Percentiles rank a stretch among this genome's conserved stretches.
Evolutionary conservation across 2,113 vertebrate genomes (phyloP).

Genomic region (Isichthys henryi): DNA sequence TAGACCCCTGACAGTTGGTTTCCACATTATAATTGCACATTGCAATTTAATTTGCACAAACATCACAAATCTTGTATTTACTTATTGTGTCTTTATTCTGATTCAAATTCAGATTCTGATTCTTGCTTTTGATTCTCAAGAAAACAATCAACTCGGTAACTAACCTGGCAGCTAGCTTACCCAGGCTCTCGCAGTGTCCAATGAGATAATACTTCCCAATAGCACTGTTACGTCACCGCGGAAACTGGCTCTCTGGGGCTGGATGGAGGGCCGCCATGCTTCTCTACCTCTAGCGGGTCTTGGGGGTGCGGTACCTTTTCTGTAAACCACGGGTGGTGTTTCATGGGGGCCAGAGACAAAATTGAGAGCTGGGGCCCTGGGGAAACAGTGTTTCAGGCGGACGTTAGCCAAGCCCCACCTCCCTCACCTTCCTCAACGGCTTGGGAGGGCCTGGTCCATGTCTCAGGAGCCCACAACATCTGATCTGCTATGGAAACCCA

Average conservation of each 20-base stretch:
- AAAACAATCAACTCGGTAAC: conserved; percentile 15
- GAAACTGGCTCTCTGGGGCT: conserved; percentile 12
- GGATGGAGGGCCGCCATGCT: neutral
- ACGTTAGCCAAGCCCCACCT: conserved; percentile 21
- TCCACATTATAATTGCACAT: neutral
- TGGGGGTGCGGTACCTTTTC: neutral
- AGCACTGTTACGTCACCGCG: conserved; percentile 18
- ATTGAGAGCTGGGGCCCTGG: conserved; percentile 8
- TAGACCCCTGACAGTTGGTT: neutral
- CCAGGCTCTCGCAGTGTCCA: conserved; percentile 5
- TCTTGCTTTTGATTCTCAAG: neutral
- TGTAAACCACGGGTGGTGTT: neutral
- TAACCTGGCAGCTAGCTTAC: conserved; percentile 26
- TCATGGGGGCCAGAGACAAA: conserved; percentile 21
- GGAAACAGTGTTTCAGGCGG: neutral
- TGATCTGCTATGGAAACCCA: conserved; percentile 31
- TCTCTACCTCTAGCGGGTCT: neutral
- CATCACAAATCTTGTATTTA: neutral
- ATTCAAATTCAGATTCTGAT: neutral
- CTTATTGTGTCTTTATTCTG: neutral
- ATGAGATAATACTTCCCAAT: conserved; percentile 27
- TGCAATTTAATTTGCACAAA: neutral
- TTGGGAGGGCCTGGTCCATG: conserved; percentile 10
- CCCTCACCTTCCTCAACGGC: neutral
- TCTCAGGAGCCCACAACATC: conserved; percentile 17